Evolutionary conservation across 2,113 vertebrate species (phyloP), one percentile per base, ranked within the genome.

Genomic region (Channa argus): DNA sequence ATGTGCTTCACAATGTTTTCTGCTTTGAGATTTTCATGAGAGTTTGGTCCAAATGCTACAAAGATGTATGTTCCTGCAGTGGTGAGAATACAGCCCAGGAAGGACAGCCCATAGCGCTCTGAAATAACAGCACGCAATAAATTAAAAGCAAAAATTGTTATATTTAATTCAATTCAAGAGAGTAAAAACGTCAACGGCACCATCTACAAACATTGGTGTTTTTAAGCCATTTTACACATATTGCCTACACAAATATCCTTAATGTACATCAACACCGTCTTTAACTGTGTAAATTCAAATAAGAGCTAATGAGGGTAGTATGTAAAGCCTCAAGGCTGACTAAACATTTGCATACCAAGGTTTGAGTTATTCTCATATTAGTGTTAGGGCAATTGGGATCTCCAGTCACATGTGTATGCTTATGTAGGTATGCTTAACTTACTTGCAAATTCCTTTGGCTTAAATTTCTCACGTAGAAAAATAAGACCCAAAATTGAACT

Each of bases 391-490:
- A 14, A 9, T 38, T 38, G 33, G 6, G 39, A 41, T 7, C 24
- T 50, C 24, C 15, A 7, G 5, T 59, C 43, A 12, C 12, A 54
- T 6, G 8, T 51, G 24, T 24, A 24, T 24, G 24, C 24, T 24
- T 24, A 24, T 24, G 24, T 5, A 15, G 8, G 5, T 49, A 36
- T 2, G 60, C 13, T 56, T 2, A 45, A 96, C 97, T 98, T 95
- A 99, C 98, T 96, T 86, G 97, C 84, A 85, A 98, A 98, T 24
- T 98, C 97, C 84, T 94, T 97, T 4, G 94, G 93, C 83, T 96
- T 98, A 86, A 94, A 96, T 83, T 98, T 99, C 86, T 98, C 98
- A 55, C 96, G 96, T 86, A 98, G 94, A 86, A 99, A 99, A 92
- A 98, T 94, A 78, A 98, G 95, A 69, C 97, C 97, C 83, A 99